phyloP scores from a whole-genome alignment of 2,888 invertebrate genomes.

The Chaetoderma sp. region DNA sequence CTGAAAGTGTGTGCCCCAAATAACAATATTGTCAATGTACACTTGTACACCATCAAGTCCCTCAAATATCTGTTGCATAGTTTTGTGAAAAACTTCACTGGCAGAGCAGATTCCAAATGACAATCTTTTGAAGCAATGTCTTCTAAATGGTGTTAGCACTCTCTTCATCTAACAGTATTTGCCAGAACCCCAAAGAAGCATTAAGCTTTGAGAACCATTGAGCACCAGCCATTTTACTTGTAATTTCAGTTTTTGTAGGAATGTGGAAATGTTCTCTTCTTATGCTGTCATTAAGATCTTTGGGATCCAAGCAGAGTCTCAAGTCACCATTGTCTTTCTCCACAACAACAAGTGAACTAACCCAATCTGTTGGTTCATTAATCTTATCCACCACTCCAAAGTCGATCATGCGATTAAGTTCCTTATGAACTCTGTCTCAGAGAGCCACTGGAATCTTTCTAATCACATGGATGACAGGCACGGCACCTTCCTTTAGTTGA shows the following conservation, averaged over 20 bases:
- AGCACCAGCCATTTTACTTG: conserved; percentile 19
- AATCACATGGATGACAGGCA: neutral
- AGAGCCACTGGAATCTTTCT: neutral
- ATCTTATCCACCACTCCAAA: neutral
- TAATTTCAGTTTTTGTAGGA: conserved; percentile 25
- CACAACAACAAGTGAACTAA: conserved; percentile 11
- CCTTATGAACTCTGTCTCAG: neutral
- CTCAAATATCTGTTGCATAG: conserved; percentile 13
- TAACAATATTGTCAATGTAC: conserved; percentile 6
- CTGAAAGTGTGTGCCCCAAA: conserved; percentile 3
- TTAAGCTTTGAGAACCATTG: conserved; percentile 25
- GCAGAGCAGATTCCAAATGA: neutral
- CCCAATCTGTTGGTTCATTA: conserved; percentile 24
- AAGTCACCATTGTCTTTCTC: conserved; percentile 10
- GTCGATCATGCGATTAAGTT: neutral
- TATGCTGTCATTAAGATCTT: neutral
- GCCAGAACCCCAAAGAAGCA: conserved; percentile 32
- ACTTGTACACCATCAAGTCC: conserved; percentile 3
- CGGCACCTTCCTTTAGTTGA: neutral
- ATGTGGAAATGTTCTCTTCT: conserved; percentile 16
- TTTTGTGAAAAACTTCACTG: conserved; percentile 8
- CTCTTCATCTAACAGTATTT: conserved; percentile 11
- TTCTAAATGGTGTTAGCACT: too few relatives aligned
- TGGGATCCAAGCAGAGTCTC: conserved; percentile 25
- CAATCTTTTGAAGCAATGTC: neutral